Evolutionary conservation across 2,888 invertebrate genomes (phyloP), one percentile per base, ranked within the genome.

Genomic region (Sminthurides aquaticus): DNA sequence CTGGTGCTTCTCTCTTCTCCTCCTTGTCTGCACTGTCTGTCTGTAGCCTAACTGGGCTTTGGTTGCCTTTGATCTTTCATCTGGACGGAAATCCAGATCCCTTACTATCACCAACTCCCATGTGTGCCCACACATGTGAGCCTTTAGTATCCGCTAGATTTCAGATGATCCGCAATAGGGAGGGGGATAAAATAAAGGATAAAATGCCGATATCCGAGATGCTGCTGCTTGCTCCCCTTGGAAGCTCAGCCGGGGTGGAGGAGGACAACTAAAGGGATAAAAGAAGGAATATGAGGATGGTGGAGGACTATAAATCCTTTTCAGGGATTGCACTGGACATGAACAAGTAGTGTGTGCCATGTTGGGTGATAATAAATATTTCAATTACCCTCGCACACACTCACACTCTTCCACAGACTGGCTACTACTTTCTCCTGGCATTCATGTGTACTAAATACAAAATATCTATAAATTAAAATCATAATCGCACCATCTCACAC

Each of bases 251-350:
- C n/a, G n/a, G n/a, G n/a, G 62, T 18, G 15, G 28, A n/a, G 24
- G 28, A 43, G n/a, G n/a, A n/a, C n/a, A n/a, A n/a, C n/a, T n/a
- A n/a, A n/a, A n/a, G n/a, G n/a, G n/a, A n/a, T n/a, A n/a, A n/a
- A n/a, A n/a, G n/a, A n/a, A n/a, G n/a, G n/a, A n/a, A n/a, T n/a
- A n/a, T n/a, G n/a, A n/a, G n/a, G n/a, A n/a, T n/a, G n/a, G n/a
- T n/a, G n/a, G n/a, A 34, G 28, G 43, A 55, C 64, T 60, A 60
- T 64, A 64, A 64, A 64, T 64, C 43, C 34, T 59, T 52, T 49
- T 64, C 57, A 28, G 55, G 54, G 58, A 64, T 64, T 64, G 64
- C 54, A 64, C 58, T 54, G 64, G 64, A 64, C 64, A 64, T 52
- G 64, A 58, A 64, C 64, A 64, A 64, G 64, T 58, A 59, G 58